Base-by-base conservation (phyloP, 2,888 invertebrate genomes). In the Pristionchus fissidentatus region DNA sequence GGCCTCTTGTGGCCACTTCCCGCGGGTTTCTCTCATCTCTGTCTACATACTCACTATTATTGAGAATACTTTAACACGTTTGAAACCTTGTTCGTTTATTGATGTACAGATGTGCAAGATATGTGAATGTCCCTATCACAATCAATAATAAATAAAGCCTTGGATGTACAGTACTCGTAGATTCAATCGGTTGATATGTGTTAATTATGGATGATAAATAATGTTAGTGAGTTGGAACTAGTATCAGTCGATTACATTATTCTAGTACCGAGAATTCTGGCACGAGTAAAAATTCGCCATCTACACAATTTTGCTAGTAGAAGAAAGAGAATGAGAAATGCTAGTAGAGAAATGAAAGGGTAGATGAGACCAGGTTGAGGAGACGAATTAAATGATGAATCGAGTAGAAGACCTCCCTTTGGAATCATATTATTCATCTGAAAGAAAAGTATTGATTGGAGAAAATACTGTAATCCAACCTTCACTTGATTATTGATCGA, bases 311-410 rank as follows among this genome's bases (percentile, higher is more conserved):
- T 81, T 46, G 80, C 80, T 15, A 81, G 46, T 38, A 81, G 32
- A 4, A 81, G 22, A n/a, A 81, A 81, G 19, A 81, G 32, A 43
- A 62, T 62, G 22, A 81, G 35, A 41, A 81, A 81, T 5, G 46
- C 46, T 15, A 60, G 62, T 38, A 81, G 26, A 22, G 80, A 81
- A 1, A 81, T 43, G 8, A 81, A 46, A 0, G 80, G 80, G 22
- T 81, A 81, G 80, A 81, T 81, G 7, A 81, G 43, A 32, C 80
- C 80, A 29, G 80, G 80, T 62, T 60, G 60, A 62, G 80, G 80
- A 7, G 80, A 32, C 1, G 80, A 81, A 46, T 60, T 35, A 22
- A 62, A 35, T 55, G 80, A 62, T 22, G 62, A 52, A 46, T 81
- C 32, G n/a, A 38, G 62, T 19, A 46, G 62, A 46, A 62, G 35